phyloP scores from a whole-genome alignment of 2,888 invertebrate genomes.

The Phyllotreta striolata region DNA sequence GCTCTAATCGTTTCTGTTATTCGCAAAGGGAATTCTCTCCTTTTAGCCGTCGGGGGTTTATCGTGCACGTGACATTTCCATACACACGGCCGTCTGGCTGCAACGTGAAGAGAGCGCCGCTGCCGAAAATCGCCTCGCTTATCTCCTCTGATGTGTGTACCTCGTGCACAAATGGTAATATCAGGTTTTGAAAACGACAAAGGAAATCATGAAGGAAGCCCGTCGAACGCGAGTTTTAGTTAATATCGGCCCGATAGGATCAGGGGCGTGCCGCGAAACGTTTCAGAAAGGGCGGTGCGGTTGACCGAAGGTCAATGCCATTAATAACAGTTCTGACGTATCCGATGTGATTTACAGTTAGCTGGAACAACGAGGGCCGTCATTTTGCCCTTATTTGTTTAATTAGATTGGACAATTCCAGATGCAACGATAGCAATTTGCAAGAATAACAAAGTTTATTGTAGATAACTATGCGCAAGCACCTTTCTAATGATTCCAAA shows the following conservation, averaged over 20 bases:
- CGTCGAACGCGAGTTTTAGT: slow-evolving; percentile 20
- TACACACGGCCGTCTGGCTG: no score
- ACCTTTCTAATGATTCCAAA: no score
- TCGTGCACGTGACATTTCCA: no score
- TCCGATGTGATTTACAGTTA: slow-evolving; percentile 13
- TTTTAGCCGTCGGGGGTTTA: not conserved
- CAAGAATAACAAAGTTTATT: no score
- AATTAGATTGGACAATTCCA: no score
- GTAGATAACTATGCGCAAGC: no score
- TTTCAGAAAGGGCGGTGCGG: slow-evolving; percentile 18
- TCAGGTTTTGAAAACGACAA: slow-evolving; percentile 21
- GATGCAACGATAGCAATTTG: no score
- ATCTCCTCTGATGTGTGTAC: no score
- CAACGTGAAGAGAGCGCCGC: no score
- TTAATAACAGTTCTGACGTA: slow-evolving; percentile 17
- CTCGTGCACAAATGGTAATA: not conserved
- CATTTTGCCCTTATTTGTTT: slow-evolving; percentile 13
- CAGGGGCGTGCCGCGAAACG: slow-evolving; percentile 20
- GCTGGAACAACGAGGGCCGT: not conserved
- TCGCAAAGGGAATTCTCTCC: slow-evolving; percentile 2
- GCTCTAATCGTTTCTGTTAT: not conserved
- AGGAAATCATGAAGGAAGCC: slow-evolving; percentile 26
- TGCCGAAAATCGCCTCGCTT: no score
- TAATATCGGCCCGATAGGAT: slow-evolving; percentile 23
- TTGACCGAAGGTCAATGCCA: slow-evolving; percentile 25